Evolutionary conservation across 2,113 vertebrate genomes (phyloP).

Genomic region (Corvus hawaiiensis): DNA sequence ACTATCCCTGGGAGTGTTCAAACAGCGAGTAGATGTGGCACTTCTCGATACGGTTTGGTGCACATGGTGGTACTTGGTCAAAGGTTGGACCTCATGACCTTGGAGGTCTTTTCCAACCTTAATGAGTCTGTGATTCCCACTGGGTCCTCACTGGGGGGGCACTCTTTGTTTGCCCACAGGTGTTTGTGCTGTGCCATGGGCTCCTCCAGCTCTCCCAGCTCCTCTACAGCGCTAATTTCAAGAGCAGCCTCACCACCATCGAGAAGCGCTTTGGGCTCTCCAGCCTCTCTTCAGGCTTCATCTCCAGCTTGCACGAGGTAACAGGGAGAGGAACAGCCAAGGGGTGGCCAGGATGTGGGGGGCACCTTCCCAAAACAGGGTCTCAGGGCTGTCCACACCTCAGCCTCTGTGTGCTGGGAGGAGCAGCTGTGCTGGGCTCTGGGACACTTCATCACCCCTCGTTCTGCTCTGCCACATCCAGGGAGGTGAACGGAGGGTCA

Average conservation of each 20-base stretch:
- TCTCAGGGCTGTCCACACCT: not conserved
- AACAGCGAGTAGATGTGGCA: rapidly evolving
- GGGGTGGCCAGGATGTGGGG: not conserved
- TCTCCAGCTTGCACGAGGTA: constrained; percentile 96
- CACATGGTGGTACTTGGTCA: rapidly evolving
- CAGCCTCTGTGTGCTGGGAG: rapidly evolving
- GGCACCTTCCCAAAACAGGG: not conserved
- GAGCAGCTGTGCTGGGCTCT: not conserved
- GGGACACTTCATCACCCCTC: not conserved
- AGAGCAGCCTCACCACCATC: constrained; percentile 96
- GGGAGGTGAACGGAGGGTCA: rapidly evolving
- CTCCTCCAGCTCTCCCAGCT: constrained; percentile 93
- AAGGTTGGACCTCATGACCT: not conserved
- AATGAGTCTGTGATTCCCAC: not conserved
- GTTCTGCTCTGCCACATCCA: rapidly evolving
- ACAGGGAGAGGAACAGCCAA: not conserved
- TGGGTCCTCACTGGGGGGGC: not conserved
- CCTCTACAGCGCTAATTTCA: constrained; percentile 93
- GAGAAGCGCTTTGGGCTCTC: constrained; percentile 93
- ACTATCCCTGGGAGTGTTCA: not conserved
- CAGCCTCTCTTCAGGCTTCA: constrained; percentile 91
- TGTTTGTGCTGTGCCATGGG: constrained; percentile 92
- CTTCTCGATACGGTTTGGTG: too few relatives aligned
- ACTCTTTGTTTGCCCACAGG: constrained; percentile 57
- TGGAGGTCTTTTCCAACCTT: not conserved